Conservation (phyloP, 2,888 invertebrate species). For the Ceriagrion tenellum region DNA sequence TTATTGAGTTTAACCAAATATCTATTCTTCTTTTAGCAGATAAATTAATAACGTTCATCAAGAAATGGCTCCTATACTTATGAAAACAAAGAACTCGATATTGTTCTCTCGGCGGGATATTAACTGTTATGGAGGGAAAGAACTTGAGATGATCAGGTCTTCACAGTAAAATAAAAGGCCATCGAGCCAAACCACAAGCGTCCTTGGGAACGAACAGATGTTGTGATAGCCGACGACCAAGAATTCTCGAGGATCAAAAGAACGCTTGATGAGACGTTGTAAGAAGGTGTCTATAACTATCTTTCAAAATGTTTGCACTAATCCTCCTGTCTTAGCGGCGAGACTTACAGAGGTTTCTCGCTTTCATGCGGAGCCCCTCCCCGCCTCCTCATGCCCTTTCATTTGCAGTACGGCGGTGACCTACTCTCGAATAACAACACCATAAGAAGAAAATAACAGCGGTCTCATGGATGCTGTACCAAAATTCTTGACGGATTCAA, state of each 20-base stretch:
- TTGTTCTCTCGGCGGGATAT: background rate
- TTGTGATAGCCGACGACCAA: background rate
- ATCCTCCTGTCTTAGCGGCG: background rate
- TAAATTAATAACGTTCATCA: too few relatives aligned
- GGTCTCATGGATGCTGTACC: background rate
- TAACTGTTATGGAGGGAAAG: background rate
- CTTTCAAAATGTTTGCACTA: background rate
- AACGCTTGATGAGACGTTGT: background rate
- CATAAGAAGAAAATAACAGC: background rate
- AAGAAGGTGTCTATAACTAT: background rate
- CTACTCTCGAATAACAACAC: conserved; percentile 17
- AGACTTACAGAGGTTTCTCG: background rate
- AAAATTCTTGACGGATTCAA: background rate
- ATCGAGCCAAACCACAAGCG: background rate
- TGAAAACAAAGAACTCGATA: background rate
- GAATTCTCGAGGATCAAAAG: background rate
- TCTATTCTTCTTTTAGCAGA: too few relatives aligned
- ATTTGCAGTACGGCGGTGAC: conserved; percentile 8
- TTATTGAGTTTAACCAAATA: too few relatives aligned
- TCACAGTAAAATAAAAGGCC: background rate
- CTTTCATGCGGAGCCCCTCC: background rate
- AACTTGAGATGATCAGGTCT: conserved; percentile 5
- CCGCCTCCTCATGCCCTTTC: background rate
- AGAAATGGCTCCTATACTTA: too few relatives aligned
- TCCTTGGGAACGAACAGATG: conserved; percentile 38